Percentiles rank a stretch among this genome's conserved stretches.
phyloP scores from a whole-genome alignment of 2,113 vertebrate genomes.

The Lichenostomus cassidix region DNA sequence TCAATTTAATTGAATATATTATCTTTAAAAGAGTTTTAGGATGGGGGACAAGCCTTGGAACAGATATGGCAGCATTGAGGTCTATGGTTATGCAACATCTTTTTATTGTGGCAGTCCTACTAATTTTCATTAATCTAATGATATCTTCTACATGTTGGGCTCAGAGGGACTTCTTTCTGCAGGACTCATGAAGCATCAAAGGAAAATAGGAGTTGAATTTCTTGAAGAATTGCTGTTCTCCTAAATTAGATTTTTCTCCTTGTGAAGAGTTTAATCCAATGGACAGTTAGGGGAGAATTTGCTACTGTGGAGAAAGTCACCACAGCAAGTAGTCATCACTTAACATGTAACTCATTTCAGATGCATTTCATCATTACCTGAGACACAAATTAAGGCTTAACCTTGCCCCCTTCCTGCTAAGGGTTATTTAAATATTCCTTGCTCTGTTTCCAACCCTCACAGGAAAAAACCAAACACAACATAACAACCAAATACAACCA shows the following conservation, averaged over 20 bases:
- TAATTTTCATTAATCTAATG: background rate
- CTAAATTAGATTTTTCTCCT: background rate
- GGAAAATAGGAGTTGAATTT: background rate
- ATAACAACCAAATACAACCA: background rate
- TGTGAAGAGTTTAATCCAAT: background rate
- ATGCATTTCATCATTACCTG: background rate
- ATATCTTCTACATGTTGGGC: background rate
- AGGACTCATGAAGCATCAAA: background rate
- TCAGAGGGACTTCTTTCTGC: background rate
- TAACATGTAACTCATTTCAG: background rate
- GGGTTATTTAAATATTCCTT: background rate
- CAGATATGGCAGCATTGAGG: background rate
- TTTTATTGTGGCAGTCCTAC: background rate
- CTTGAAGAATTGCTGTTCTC: background rate
- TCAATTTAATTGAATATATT: background rate
- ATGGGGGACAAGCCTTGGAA: background rate
- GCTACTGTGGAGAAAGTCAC: background rate
- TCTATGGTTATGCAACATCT: rapidly evolving
- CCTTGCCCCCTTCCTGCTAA: background rate
- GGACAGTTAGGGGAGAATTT: background rate
- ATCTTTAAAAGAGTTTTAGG: background rate
- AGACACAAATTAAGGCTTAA: background rate
- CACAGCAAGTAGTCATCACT: background rate
- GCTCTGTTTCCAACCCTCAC: background rate
- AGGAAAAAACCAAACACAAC: background rate